Conservation (phyloP, 2,888 invertebrate species). For the Bursaphelenchus okinawaensis region DNA sequence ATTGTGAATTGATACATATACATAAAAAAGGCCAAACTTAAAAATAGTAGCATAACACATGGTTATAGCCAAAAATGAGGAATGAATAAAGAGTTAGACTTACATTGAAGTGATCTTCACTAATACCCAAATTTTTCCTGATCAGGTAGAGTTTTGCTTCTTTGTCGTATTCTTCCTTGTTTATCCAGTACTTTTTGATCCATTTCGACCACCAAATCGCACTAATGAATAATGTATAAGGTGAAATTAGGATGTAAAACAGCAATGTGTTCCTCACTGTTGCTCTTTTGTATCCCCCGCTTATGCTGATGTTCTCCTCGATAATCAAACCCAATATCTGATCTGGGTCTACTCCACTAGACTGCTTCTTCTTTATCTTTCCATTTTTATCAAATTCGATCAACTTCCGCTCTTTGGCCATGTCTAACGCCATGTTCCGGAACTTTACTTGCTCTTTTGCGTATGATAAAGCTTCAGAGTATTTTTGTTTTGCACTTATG, state of each 20-base stretch:
- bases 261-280: constrained; percentile 73
- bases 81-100: constrained; percentile 41
- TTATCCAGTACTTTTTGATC: constrained; percentile 74
- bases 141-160: constrained; percentile 81
- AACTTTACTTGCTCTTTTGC: constrained; percentile 51
- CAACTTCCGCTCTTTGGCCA: constrained; percentile 65
- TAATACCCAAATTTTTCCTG: constrained; percentile 69
- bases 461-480: constrained; percentile 77
- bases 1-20: too few relatives aligned
- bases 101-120: constrained; percentile 63
- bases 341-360: constrained; percentile 70
- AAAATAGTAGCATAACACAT: too few relatives aligned
- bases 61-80: background rate
- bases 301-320: constrained; percentile 73
- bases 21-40: too few relatives aligned
- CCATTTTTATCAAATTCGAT: constrained; percentile 45
- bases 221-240: constrained; percentile 71
- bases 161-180: constrained; percentile 72
- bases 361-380: constrained; percentile 45
- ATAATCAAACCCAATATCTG: constrained; percentile 74
- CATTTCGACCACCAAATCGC: constrained; percentile 71
- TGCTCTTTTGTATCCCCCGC: constrained; percentile 84
- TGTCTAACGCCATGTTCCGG: constrained; percentile 64
- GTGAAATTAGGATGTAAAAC: constrained; percentile 75
- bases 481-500: constrained; percentile 63